Evolutionary conservation across 2,797 vertebrate genomes (phyloP), one percentile per base, ranked within the genome.

Genomic region (Pipistrellus pygmaeus): DNA sequence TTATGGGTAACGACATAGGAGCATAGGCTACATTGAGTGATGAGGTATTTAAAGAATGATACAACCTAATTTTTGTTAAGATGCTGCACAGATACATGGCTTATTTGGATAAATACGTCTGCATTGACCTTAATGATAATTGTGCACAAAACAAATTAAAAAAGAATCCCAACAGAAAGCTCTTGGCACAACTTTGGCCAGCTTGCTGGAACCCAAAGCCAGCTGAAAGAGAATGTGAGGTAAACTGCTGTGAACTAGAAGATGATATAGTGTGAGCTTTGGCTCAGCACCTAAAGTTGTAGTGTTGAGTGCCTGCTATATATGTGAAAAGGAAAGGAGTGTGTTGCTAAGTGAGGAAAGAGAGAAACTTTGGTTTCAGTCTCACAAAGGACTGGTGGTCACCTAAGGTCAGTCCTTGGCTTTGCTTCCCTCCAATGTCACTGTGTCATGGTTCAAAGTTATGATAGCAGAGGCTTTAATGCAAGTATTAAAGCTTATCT

Each of bases 41-140:
- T 75, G 89, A 80, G 72, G n/a, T 94, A 91, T 91, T 78, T 92
- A 82, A 77, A 95, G 81, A 96, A 66, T 83, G 77, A 35, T 68
- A 64, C 55, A 85, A 46, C 57, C 75, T 95, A 93, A 38, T 95
- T 93, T 97, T 95, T 91, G 6, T 86, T 94, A 93, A 95, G 25
- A 8, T 30, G 94, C 91, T 88, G 48, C 66, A 84, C 4, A 75
- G 66, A 85, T 83, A 71, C 88, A 82, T 73, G 60, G 14, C 6
- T 95, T 94, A 44, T 38, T 97, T 92, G 76, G 82, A 94, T 66
- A 89, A 94, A 90, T 57, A 8, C 0, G 17, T n/a, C 68, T 83
- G 57, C 4, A 71, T 21, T 88, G 89, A 85, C 48, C 14, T 72
- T 95, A 90, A 66, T 44, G 48, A 93, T 38, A 32, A 48, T 55